Conservation (phyloP, 2,888 invertebrate species). For the Germaria angustata region DNA sequence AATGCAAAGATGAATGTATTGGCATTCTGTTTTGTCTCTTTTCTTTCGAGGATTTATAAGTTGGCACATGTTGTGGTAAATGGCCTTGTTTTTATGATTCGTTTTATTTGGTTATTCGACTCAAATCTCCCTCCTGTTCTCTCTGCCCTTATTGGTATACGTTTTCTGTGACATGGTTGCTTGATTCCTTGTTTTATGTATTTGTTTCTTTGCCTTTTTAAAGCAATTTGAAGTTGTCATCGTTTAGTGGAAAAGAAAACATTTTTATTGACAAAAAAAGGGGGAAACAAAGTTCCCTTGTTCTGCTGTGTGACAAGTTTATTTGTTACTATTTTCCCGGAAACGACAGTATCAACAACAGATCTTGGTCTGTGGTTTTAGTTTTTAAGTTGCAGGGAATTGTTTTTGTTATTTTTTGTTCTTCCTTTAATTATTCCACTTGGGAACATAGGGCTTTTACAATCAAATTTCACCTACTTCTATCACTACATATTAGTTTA, state of each 20-base stretch:
- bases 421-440: too few species aligned
- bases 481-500: too few species aligned
- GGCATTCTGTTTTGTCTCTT: too few species aligned
- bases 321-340: conserved; percentile 43
- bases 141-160: not conserved
- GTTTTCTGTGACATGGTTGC: conserved; percentile 20
- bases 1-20: conserved; percentile 14
- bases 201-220: conserved; percentile 11
- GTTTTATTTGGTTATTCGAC: not conserved
- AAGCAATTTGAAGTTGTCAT: conserved; percentile 47
- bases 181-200: conserved; percentile 3
- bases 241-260: conserved; percentile 32
- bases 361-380: conserved; percentile 30
- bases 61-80: conserved; percentile 67
- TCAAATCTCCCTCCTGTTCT: not conserved
- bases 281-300: conserved; percentile 24
- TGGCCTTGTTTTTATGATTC: conserved; percentile 50
- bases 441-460: too few species aligned
- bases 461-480: too few species aligned
- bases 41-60: conserved; percentile 30
- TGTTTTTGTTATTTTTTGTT: not conserved
- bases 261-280: not conserved
- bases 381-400: not conserved
- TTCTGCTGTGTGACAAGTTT: conserved; percentile 53
- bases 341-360: conserved; percentile 18